Base-by-base conservation (phyloP, 1,140 invertebrate genomes). In the Drosophila malerkotliana region DNA sequence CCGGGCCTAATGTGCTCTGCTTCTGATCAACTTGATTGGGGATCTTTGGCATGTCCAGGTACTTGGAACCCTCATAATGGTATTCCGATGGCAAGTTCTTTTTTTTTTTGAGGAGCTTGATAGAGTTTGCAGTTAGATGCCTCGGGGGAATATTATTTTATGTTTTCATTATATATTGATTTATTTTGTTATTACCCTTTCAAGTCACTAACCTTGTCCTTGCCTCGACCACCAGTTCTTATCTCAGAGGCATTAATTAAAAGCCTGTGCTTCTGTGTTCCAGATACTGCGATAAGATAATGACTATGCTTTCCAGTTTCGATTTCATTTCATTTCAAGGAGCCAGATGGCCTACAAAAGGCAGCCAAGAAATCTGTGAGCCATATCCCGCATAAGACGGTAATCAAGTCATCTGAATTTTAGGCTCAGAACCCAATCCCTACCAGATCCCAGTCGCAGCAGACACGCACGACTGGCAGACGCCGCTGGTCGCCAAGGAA, bases 241-340 rank as follows among this genome's bases (percentile, higher is more conserved):
- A 82, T 83, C 69, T 78, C 3, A 41, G 74, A 10, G 37, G 8
- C 74, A 72, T 79, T 68, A 58, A 72, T 72, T 67, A 47, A 83
- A 61, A 51, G 74, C 26, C 59, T 57, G 12, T 73, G 71, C 67
- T 52, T 64, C 58, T 68, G 66, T 68, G 72, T 45, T 48, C 7
- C 30, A 74, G 81, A 77, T 77, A 60, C 48, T n/a, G 32, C 49
- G 81, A 84, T 85, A 85, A 84, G 81, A 84, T 80, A 49, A 76
- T 49, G 53, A 74, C 55, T 72, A 28, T n/a, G 47, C 59, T 39
- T 52, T 41, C 8, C 8, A 67, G 58, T 51, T 49, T 56, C 6
- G 41, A 47, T 57, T 56, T 63, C 30, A 24, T 24, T 58, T 58
- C 28, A 18, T 32, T 58, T 18, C 24, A n/a, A 41, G 45, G 37